Evolutionary conservation across 2,113 vertebrate species (phyloP), one percentile per base, ranked within the genome.

Genomic region (Amia ocellicauda): DNA sequence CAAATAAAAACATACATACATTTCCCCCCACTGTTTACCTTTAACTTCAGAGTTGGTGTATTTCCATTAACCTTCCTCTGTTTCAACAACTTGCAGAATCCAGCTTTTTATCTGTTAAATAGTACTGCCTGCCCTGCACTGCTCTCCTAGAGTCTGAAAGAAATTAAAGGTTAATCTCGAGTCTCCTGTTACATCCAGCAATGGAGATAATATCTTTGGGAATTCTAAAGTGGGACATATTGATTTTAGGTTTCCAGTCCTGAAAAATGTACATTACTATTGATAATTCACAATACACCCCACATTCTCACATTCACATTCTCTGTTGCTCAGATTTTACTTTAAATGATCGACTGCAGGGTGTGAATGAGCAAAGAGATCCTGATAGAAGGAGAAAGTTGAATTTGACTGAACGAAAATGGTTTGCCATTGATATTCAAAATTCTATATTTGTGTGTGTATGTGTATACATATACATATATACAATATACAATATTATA

Each of bases 111-210:
- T 87, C 86, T 83, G 85, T 84, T 78, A 77, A 80, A 81, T 70
- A 82, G 70, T 54, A 61, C 76, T 79, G 74, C 81, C 80, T 80
- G 82, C 76, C 83, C 83, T 87, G 85, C 82, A 78, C 81, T 84
- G 73, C 79, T 75, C 78, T 85, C 74, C 72, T 69, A 58, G 64
- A 70, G 76, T 79, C 71, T 62, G 73, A 68, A 81, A 67, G 70
- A 55, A 83, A 71, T 67, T 75, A 87, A 88, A 88, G 86, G 85
- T 86, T 89, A 86, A 88, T 88, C 82, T 86, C 82, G 69, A 74
- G 77, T 88, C 86, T 86, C 85, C 84, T 87, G 84, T 85, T 82
- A 85, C 79, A 78, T 81, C 77, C 83, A 84, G 77, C 82, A 75
- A 80, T 79, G 78, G 80, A 79, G 85, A 88, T 86, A 80, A 78